Evolutionary conservation across 2,797 vertebrate species (phyloP).

Genomic region (Sebastes baramenuke): DNA sequence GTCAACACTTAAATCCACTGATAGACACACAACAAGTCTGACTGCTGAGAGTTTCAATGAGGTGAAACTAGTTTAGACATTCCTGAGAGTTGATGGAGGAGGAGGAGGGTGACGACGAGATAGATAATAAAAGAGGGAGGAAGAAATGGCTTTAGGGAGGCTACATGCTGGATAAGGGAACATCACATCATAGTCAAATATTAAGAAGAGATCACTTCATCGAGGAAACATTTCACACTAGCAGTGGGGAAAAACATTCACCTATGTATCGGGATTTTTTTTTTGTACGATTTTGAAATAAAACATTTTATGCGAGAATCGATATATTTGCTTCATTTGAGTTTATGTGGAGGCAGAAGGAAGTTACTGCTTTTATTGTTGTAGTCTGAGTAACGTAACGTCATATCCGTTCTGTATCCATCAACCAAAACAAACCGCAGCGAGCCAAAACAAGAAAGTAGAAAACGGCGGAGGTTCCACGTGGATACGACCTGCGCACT

Average conservation of each 20-base stretch:
- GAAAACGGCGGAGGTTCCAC: rapidly evolving
- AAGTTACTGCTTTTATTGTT: too few relatives aligned
- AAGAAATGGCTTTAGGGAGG: background rate
- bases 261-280: too few relatives aligned
- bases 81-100: slow-evolving; percentile 41
- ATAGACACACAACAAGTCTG: background rate
- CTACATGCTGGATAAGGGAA: background rate
- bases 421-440: rapidly evolving
- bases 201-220: background rate
- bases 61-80: slow-evolving; percentile 50
- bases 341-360: too few relatives aligned
- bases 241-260: too few relatives aligned
- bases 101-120: slow-evolving; percentile 19
- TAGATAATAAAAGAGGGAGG: background rate
- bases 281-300: too few relatives aligned
- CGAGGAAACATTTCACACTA: background rate
- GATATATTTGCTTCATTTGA: too few relatives aligned
- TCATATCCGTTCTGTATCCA: rapidly evolving
- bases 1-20: background rate
- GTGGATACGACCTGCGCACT: too few relatives aligned
- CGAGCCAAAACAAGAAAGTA: rapidly evolving
- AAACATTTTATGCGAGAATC: rapidly evolving
- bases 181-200: background rate
- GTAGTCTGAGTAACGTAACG: too few relatives aligned
- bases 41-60: background rate